Percentiles rank a stretch among this genome's conserved stretches.
These are phyloP conservation scores for Melieria omissa DNA, from an alignment of 2,888 invertebrate species.

Conservation along the genomic window DNA sequence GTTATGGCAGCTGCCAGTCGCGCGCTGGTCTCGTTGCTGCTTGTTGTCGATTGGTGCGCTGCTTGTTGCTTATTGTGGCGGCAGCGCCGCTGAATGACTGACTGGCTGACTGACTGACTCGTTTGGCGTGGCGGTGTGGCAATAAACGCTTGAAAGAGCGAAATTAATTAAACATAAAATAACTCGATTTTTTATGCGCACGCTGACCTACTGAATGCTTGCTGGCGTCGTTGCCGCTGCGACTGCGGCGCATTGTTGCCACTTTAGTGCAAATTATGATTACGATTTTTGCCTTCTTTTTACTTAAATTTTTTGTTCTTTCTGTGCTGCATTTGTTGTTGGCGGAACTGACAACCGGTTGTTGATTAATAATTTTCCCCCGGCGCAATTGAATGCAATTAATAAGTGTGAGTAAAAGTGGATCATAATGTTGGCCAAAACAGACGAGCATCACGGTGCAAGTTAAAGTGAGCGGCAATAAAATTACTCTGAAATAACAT, in stretches of 20 bases:
- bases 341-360: background rate
- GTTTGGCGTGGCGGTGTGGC: conserved; percentile 17
- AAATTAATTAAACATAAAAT: conserved; percentile 19
- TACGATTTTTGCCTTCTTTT: conserved; percentile 16
- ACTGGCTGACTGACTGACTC: too few species aligned
- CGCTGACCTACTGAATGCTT: conserved; percentile 25
- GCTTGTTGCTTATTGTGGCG: too few species aligned
- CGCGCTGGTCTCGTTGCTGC: too few species aligned
- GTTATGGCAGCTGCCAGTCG: too few species aligned
- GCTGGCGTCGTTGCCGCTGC: conserved; percentile 1
- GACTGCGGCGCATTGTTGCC: background rate
- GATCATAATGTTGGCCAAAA: conserved; percentile 17
- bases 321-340: background rate
- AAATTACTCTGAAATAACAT: too few species aligned
- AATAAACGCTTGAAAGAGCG: conserved; percentile 17
- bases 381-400: conserved; percentile 17
- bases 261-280: conserved; percentile 15
- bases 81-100: too few species aligned
- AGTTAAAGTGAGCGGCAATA: too few species aligned
- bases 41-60: too few species aligned
- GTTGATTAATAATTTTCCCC: conserved; percentile 16
- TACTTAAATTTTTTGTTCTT: background rate
- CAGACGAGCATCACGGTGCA: background rate
- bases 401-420: conserved; percentile 28
- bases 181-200: conserved; percentile 27